These are phyloP conservation scores for Choristoneura rosaceana DNA, from an alignment of 2,888 invertebrate species.

Conservation along the genomic window DNA sequence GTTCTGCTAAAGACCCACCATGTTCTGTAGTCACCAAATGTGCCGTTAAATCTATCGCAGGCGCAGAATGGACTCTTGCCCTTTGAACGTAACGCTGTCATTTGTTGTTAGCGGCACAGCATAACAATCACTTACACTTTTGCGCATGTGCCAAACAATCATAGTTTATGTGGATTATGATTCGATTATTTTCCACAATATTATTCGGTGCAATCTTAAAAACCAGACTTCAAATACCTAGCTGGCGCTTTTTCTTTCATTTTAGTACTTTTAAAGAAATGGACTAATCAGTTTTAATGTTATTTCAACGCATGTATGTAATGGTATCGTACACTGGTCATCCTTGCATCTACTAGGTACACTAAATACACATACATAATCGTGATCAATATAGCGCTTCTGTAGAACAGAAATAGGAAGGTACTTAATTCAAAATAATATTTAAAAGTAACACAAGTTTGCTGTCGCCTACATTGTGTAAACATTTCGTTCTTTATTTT, in stretches of 20 bases:
- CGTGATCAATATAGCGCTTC: no score
- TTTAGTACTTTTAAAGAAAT: no score
- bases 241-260: no score
- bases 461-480: background rate
- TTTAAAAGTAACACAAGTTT: background rate
- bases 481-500: background rate
- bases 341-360: no score
- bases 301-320: no score
- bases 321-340: no score
- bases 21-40: conserved; percentile 77
- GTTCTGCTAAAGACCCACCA: conserved; percentile 79
- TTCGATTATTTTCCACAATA: background rate
- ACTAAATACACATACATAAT: no score
- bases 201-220: background rate
- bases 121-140: conserved; percentile 22
- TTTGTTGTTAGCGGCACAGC: conserved; percentile 55
- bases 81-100: conserved; percentile 64
- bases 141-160: conserved; percentile 43
- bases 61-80: conserved; percentile 64
- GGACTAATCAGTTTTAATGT: no score
- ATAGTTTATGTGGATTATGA: conserved; percentile 3
- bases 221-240: no score
- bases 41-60: conserved; percentile 65
- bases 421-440: no score
- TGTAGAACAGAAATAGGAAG: no score